Evolutionary conservation across 2,888 invertebrate species (phyloP).

Genomic region (Cantharis flavilabris): DNA sequence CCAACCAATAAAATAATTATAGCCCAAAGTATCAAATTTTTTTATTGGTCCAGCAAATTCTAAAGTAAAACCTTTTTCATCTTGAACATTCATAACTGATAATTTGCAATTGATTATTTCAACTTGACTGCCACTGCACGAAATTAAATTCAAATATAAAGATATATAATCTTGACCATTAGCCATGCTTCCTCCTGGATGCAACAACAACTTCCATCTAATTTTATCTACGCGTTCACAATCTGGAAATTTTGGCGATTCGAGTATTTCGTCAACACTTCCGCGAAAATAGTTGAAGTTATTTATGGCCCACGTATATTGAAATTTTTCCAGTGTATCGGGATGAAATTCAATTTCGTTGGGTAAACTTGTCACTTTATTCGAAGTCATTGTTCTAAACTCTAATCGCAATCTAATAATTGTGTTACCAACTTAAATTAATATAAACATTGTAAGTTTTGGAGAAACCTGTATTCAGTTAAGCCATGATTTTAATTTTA

Average conservation of each 20-base stretch:
- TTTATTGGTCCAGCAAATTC: background rate
- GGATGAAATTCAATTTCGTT: background rate
- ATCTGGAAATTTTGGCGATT: background rate
- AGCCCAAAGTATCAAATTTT: background rate
- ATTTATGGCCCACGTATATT: background rate
- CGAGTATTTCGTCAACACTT: background rate
- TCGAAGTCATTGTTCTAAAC: background rate
- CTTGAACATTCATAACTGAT: background rate
- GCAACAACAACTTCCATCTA: background rate
- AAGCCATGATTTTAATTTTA: no score
- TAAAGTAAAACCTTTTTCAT: background rate
- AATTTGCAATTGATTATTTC: background rate
- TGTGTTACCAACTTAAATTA: background rate
- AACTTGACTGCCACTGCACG: background rate
- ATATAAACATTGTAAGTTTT: no score
- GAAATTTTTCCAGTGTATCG: background rate
- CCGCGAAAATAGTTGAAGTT: background rate
- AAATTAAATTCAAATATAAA: background rate
- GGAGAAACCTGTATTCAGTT: no score
- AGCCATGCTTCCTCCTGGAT: background rate
- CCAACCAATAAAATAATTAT: background rate
- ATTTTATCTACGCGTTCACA: background rate
- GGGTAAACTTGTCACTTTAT: background rate
- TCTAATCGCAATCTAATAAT: background rate
- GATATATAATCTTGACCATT: background rate